A percentile compares a stretch with the other conserved stretches of the same genome.
Conservation (phyloP, 2,888 invertebrate genomes). For the Ormyrus labotus region DNA sequence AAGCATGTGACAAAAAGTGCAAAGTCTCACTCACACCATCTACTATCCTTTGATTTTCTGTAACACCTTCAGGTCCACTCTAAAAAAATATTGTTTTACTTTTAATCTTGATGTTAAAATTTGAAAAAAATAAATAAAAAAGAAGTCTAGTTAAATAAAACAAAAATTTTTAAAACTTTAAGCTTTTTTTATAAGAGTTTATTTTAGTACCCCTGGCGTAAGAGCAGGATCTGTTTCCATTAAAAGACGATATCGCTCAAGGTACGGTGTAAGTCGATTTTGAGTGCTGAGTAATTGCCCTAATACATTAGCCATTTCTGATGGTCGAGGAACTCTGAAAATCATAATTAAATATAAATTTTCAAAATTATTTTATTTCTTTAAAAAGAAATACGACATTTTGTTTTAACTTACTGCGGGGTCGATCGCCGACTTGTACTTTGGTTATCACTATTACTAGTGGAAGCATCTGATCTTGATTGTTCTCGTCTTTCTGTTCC, state of each 20-base stretch:
- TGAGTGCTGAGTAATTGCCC: conserved; percentile 78
- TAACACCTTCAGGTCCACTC: conserved; percentile 72
- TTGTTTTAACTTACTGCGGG: conserved; percentile 38
- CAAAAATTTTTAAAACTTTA: background rate
- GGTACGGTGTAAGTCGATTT: conserved; percentile 81
- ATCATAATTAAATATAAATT: background rate
- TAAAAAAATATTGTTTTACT: conserved; percentile 37
- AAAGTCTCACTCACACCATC: conserved; percentile 87
- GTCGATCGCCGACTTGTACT: conserved; percentile 32
- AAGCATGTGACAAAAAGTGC: conserved; percentile 91
- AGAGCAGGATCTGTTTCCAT: conserved; percentile 80
- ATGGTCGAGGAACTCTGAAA: conserved; percentile 74
- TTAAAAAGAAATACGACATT: too few relatives aligned
- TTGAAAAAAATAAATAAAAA: too few relatives aligned
- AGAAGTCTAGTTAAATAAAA: too few relatives aligned
- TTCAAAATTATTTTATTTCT: too few relatives aligned
- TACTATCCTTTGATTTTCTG: conserved; percentile 82
- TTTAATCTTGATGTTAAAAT: too few relatives aligned
- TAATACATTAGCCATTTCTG: conserved; percentile 79
- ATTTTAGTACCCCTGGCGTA: conserved; percentile 69
- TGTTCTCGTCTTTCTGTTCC: conserved; percentile 28
- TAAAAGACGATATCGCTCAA: conserved; percentile 81
- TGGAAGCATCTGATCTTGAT: conserved; percentile 37
- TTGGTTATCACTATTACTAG: conserved; percentile 39
- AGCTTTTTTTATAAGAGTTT: conserved; percentile 6